Conservation (phyloP, 1,140 invertebrate species). For the Aleiodes sp. region DNA sequence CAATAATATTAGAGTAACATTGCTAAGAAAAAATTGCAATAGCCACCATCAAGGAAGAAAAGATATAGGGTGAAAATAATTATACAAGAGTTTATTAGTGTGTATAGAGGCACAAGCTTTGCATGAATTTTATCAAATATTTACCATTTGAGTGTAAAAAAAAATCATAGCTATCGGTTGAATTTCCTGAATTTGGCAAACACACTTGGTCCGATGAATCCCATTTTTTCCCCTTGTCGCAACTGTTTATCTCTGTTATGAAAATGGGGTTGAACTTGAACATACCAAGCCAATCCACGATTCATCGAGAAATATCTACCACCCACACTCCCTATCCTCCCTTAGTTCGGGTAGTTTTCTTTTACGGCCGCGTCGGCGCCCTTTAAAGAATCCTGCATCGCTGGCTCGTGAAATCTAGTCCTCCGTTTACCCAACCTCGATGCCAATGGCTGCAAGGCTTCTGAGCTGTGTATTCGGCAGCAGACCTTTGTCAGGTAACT, state of each 20-base stretch:
- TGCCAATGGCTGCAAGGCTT: constrained; percentile 58
- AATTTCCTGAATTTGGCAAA: too few species aligned
- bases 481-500: constrained; percentile 60
- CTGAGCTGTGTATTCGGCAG: constrained; percentile 41
- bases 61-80: too few species aligned
- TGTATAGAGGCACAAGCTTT: too few species aligned
- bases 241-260: not conserved
- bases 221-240: constrained; percentile 17
- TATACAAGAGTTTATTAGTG: too few species aligned
- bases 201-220: not conserved
- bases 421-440: constrained; percentile 57
- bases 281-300: not conserved
- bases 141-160: too few species aligned
- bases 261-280: not conserved
- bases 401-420: constrained; percentile 67
- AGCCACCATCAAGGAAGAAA: too few species aligned
- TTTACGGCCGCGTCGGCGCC: constrained; percentile 60
- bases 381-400: constrained; percentile 63
- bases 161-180: too few species aligned
- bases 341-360: constrained; percentile 47
- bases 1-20: constrained; percentile 28
- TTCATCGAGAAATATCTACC: not conserved
- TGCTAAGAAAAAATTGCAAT: too few species aligned
- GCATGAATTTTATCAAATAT: too few species aligned
- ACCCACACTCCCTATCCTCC: constrained; percentile 36